Conservation (phyloP, 1,140 invertebrate species). For the Drosophila ananassae region DNA sequence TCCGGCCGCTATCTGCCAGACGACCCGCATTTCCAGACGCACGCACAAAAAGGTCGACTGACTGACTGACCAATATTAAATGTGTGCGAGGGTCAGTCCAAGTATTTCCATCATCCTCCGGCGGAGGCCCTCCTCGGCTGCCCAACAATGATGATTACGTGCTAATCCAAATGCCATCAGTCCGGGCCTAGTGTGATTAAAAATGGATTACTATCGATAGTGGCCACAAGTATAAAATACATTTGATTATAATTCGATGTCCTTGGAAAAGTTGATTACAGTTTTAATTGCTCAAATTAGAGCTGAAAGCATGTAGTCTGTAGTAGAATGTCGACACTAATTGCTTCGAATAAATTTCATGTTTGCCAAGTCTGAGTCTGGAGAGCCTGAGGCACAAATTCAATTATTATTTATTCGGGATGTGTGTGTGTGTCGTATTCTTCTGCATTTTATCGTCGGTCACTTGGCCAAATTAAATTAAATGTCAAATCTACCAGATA, state of each 20-base stretch:
- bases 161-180: constrained; percentile 55
- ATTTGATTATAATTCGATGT: background rate
- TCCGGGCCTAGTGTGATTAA: background rate
- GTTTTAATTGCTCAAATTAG: constrained; percentile 1
- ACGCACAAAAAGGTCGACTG: constrained; percentile 23
- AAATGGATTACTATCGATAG: background rate
- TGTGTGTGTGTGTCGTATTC: constrained; percentile 8
- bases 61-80: constrained; percentile 1
- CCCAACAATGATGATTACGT: constrained; percentile 57
- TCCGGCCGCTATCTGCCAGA: constrained; percentile 25
- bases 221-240: background rate
- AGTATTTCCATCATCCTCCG: constrained; percentile 40
- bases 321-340: constrained; percentile 25
- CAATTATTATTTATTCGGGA: constrained; percentile 69
- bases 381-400: constrained; percentile 41
- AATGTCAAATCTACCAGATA: constrained; percentile 28
- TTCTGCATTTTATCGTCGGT: constrained; percentile 6
- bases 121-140: constrained; percentile 24
- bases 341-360: constrained; percentile 43
- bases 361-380: constrained; percentile 20
- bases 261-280: background rate
- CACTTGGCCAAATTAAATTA: constrained; percentile 43
- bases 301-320: background rate
- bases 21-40: constrained; percentile 56
- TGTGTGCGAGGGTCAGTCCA: constrained; percentile 12